phyloP scores from a whole-genome alignment of 1,140 invertebrate species.

The Lepidurus arcticus region DNA sequence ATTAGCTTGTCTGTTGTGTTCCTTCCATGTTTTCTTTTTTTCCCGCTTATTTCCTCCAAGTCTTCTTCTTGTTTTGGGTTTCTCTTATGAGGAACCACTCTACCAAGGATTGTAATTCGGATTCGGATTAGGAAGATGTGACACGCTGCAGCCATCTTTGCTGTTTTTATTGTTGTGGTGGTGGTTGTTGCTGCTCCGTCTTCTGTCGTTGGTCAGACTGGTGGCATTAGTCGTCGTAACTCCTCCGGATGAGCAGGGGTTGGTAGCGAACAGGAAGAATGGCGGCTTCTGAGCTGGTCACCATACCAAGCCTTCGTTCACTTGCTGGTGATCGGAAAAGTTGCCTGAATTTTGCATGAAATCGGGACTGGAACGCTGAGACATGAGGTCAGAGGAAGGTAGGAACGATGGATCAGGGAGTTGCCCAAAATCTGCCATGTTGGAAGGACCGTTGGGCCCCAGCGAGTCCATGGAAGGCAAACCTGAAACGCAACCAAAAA shows the following conservation, averaged over 20 bases:
- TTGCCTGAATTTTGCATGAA: slow-evolving; percentile 48
- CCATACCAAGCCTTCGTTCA: slow-evolving; percentile 67
- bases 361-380: slow-evolving; percentile 44
- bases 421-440: slow-evolving; percentile 31
- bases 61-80: too few species aligned
- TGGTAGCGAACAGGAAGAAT: slow-evolving; percentile 11
- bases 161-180: background rate
- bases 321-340: slow-evolving; percentile 63
- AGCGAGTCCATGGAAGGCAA: slow-evolving; percentile 6
- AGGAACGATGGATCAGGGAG: slow-evolving; percentile 37
- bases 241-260: background rate
- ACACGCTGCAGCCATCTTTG: too few species aligned
- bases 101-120: background rate
- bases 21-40: too few species aligned
- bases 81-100: too few species aligned
- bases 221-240: background rate
- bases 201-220: slow-evolving; percentile 11
- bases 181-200: background rate
- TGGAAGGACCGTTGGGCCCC: background rate
- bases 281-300: slow-evolving; percentile 39
- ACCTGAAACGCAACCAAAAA: background rate
- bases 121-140: background rate
- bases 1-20: background rate
- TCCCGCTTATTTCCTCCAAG: too few species aligned
- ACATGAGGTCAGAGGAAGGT: slow-evolving; percentile 40